Evolutionary conservation across 2,113 vertebrate genomes (phyloP), one percentile per base, ranked within the genome.

Genomic region (Phyllostomus hastatus): DNA sequence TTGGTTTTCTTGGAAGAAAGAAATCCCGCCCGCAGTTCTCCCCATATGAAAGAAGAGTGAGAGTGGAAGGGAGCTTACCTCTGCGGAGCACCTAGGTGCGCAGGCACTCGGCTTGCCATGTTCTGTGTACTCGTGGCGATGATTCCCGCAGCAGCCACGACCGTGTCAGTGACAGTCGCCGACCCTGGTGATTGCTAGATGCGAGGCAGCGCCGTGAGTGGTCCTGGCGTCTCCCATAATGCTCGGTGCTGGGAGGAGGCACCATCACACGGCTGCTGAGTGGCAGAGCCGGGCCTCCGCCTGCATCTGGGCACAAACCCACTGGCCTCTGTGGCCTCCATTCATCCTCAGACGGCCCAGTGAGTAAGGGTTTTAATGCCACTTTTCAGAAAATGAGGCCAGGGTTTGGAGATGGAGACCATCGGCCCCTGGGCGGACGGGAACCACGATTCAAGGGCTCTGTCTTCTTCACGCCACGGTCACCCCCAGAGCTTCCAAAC

Each of bases 81-180:
- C 11, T 5, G 12, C 38, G 1, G 75, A 33, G 35, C 26, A 38
- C 28, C 33, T 19, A 1, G 4, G 4, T 7, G 5, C 26, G 3
- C 1, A 2, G 43, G 20, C 20, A 9, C 35, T 33, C 22, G 9
- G 28, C 17, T 75, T 12, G 12, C 52, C 26, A 0, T 9, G 8
- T 3, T 20, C 4, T 1, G 0, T 1, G 10, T 5, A 22, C 31
- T 11, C 8, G 41, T 7, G 1, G 1, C 6, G 52, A 3, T 22
- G 35, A 48, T 41, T 4, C 5, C 35, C 6, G 3, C 35, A 48
- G 4, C 1, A 14, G 10, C 11, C 7, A 24, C 5, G 12, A 31
- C 5, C 0, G 0, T 10, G 19, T 16, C 6, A 1, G 2, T 3
- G 1, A 0, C 8, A 33, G 28, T 0, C 11, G 16, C 12, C 6